Percentiles rank a stretch among this genome's conserved stretches.
Evolutionary conservation across 2,888 invertebrate species (phyloP).

Genomic region (Allophyes oxyacanthae): DNA sequence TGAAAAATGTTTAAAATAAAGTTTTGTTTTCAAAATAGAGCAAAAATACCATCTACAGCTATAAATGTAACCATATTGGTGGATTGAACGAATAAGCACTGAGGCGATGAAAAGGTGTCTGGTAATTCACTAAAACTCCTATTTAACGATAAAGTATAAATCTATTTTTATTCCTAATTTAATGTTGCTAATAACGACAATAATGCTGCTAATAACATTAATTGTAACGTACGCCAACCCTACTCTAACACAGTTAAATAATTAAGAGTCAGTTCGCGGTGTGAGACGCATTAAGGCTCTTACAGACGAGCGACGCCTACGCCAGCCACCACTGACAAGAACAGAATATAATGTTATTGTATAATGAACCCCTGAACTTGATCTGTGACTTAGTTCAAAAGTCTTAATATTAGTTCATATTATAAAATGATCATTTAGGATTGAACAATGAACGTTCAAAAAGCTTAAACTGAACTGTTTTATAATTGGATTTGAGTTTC

Average conservation of each 20-base stretch:
- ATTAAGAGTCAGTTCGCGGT: slow-evolving; percentile 79
- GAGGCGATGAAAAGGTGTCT: too few species aligned
- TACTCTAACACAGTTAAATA: slow-evolving; percentile 74
- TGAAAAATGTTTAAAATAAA: too few species aligned
- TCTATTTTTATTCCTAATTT: background rate
- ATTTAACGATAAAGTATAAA: too few species aligned
- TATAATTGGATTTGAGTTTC: slow-evolving; percentile 16
- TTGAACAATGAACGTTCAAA: background rate
- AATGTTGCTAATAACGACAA: background rate
- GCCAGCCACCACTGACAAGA: slow-evolving; percentile 22
- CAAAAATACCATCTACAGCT: too few species aligned
- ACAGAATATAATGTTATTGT: slow-evolving; percentile 54
- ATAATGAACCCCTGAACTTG: slow-evolving; percentile 21
- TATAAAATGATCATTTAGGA: too few species aligned
- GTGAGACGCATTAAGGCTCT: slow-evolving; percentile 72
- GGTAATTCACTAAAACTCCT: too few species aligned
- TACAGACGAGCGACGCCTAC: slow-evolving; percentile 54
- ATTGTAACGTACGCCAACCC: slow-evolving; percentile 10
- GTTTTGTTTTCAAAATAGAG: too few species aligned
- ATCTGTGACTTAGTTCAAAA: too few species aligned
- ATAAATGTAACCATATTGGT: too few species aligned
- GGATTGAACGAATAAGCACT: too few species aligned
- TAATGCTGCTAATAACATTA: slow-evolving; percentile 4
- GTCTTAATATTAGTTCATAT: too few species aligned
- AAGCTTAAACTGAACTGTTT: background rate